Evolutionary conservation across 1,140 invertebrate species (phyloP), one percentile per base, ranked within the genome.

Genomic region (Andrena cerasifolii): DNA sequence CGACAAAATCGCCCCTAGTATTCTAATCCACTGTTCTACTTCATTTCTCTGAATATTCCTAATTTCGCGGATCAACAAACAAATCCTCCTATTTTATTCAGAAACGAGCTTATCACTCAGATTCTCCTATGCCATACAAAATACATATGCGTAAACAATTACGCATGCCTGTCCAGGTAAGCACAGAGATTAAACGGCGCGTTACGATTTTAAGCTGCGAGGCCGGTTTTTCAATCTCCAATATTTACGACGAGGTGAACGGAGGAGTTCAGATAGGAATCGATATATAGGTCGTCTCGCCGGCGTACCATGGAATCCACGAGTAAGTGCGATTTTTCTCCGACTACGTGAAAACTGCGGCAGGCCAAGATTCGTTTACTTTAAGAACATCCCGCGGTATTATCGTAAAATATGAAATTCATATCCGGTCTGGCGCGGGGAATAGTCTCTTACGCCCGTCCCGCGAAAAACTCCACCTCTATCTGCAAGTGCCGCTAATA

Each of bases 351-450:
- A 80, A 80, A 80, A 72, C 72, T 77, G 67, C 26, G 36, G 31
- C 45, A 51, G 45, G 53, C 49, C 76, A 40, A 73, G 62, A 84
- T 84, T 85, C 77, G 80, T 80, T 87, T 82, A 84, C 73, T 72
- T 67, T 80, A 71, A 68, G 56, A 82, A 84, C 76, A 80, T 84
- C 66, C 83, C 58, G 61, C 45, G 67, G 70, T 83, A 82, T 86
- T 88, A 86, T 86, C 83, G 83, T 84, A 79, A 83, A 80, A 86
- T 88, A 87, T 86, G 75, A 87, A 89, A 86, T 88, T 86, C 83
- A 86, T 87, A 84, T 86, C 62, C 56, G 40, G 65, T 40, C 45
- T 24, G 33, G 47, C 24, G 18, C 24, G 71, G 45, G 40, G 61
- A 16, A 70, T 56, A 51, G 49, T 43, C 53, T 31, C 36, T 33